phyloP scores from a whole-genome alignment of 2,113 vertebrate species.

The Malurus alboscapulatus region DNA sequence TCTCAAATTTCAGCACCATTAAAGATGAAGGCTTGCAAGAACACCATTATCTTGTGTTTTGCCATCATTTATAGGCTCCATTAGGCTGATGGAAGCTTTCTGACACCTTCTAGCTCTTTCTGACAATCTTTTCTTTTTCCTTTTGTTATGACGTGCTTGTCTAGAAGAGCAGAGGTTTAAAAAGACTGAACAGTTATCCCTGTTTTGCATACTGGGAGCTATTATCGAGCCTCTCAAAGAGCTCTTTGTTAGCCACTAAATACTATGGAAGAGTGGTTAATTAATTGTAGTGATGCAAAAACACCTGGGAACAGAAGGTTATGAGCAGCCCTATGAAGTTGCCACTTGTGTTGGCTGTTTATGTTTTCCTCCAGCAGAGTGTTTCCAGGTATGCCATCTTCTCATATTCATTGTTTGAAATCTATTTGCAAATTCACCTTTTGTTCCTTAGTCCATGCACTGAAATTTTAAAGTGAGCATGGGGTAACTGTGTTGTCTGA shows the following conservation, averaged over 20 bases:
- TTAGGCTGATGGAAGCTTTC: conserved; percentile 14
- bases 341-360: not conserved
- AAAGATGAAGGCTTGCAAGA: not conserved
- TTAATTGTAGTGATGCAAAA: not conserved
- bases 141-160: not conserved
- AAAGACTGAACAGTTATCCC: not conserved
- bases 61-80: not conserved
- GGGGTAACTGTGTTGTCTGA: not conserved
- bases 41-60: not conserved
- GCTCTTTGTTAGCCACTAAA: not conserved
- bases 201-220: not conserved
- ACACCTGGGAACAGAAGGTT: not conserved
- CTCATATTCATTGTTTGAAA: not conserved
- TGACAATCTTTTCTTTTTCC: not conserved
- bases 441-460: not conserved
- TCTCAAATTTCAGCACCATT: conserved; percentile 13
- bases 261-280: not conserved
- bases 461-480: not conserved
- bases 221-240: not conserved
- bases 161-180: not conserved
- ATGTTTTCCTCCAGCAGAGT: not conserved
- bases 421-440: not conserved
- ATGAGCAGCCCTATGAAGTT: not conserved
- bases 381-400: not conserved
- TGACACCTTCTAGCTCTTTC: not conserved